Evolutionary conservation across 2,888 invertebrate species (phyloP).

Genomic region (Rhimphoctona megacephalus): DNA sequence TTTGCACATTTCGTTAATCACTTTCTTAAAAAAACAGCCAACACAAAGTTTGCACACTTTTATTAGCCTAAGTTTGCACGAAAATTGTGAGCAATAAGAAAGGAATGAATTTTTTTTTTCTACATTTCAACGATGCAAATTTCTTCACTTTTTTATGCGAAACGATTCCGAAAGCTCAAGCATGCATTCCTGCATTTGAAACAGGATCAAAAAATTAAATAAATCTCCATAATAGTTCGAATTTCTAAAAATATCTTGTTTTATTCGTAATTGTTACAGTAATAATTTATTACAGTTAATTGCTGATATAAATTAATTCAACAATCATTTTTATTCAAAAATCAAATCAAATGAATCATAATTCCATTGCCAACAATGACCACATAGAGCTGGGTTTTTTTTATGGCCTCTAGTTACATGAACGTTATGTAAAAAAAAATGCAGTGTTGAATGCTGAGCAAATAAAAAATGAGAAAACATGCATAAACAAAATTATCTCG

Average conservation of each 20-base stretch:
- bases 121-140: not conserved
- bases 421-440: not conserved
- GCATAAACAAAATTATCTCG: not conserved
- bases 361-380: not conserved
- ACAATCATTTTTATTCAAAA: no score
- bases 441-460: not conserved
- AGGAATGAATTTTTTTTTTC: not conserved
- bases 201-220: not conserved
- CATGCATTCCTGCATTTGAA: not conserved
- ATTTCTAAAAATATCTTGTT: not conserved
- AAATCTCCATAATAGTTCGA: not conserved
- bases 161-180: not conserved
- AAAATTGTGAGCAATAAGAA: not conserved
- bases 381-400: not conserved
- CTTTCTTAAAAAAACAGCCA: not conserved
- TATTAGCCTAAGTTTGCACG: not conserved
- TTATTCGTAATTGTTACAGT: no score
- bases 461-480: not conserved
- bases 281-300: no score
- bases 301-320: no score
- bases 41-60: not conserved
- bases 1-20: not conserved
- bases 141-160: not conserved
- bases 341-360: not conserved
- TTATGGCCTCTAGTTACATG: not conserved